Evolutionary conservation across 2,113 vertebrate species (phyloP).

Genomic region (Mystacornis crossleyi): DNA sequence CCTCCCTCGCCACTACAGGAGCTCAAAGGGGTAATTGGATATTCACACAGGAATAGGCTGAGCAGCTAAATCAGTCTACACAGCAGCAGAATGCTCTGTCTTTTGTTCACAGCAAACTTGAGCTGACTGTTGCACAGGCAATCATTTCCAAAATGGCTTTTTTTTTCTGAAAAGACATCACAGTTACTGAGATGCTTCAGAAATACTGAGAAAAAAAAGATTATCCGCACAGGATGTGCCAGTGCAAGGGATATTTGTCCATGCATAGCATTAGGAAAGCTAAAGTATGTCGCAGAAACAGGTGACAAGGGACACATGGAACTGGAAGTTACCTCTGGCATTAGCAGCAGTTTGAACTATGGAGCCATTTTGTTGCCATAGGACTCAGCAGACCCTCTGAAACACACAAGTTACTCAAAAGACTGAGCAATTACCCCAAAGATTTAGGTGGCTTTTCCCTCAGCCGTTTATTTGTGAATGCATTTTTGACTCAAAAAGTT

Average conservation of each 20-base stretch:
- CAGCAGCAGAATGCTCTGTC: not conserved
- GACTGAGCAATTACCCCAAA: not conserved
- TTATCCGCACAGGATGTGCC: not conserved
- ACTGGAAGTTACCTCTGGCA: not conserved
- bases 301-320: not conserved
- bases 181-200: not conserved
- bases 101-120: constrained; percentile 3
- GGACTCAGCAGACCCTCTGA: not conserved
- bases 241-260: not conserved
- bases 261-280: not conserved
- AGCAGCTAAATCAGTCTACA: not conserved
- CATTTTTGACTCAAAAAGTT: not conserved
- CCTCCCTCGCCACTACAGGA: not conserved
- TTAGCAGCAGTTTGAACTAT: not conserved
- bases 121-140: not conserved
- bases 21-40: constrained; percentile 8
- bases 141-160: not conserved
- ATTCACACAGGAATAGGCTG: not conserved
- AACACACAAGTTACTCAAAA: not conserved
- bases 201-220: not conserved
- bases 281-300: not conserved
- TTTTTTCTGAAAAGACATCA: not conserved
- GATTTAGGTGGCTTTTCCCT: not conserved
- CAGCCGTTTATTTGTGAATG: not conserved
- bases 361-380: not conserved